phyloP scores from a whole-genome alignment of 2,797 vertebrate genomes.

The Telmatherina bonti region DNA sequence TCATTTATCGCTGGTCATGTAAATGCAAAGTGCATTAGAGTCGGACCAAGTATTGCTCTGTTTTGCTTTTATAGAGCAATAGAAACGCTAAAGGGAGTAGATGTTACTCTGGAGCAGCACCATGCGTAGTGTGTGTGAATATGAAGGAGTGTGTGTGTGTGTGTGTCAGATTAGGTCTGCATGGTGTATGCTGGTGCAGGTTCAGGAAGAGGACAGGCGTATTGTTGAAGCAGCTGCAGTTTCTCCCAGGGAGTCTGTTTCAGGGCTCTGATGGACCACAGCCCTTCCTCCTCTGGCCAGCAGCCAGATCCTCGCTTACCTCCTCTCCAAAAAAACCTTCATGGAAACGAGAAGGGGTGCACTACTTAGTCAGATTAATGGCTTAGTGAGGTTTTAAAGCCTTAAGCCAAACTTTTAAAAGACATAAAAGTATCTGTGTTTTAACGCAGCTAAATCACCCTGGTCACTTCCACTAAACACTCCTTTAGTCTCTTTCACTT shows the following conservation, averaged over 20 bases:
- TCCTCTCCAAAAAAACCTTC: conserved; percentile 32
- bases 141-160: background rate
- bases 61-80: conserved; percentile 42
- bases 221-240: conserved; percentile 31
- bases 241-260: conserved; percentile 33
- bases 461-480: background rate
- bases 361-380: conserved; percentile 1
- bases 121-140: background rate
- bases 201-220: conserved; percentile 55
- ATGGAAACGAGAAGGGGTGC: conserved; percentile 14
- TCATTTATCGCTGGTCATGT: conserved; percentile 17
- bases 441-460: background rate
- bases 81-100: conserved; percentile 1
- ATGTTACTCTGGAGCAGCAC: conserved; percentile 5
- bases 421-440: background rate
- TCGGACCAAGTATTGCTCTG: conserved; percentile 1
- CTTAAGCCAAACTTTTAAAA: background rate
- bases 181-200: conserved; percentile 28
- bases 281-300: conserved; percentile 42
- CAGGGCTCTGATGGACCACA: conserved; percentile 40
- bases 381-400: background rate
- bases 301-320: conserved; percentile 29
- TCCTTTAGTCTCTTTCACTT: background rate
- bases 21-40: conserved; percentile 34
- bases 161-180: conserved; percentile 20